phyloP scores from a whole-genome alignment of 2,113 vertebrate species.

The Vireo altiloquus region DNA sequence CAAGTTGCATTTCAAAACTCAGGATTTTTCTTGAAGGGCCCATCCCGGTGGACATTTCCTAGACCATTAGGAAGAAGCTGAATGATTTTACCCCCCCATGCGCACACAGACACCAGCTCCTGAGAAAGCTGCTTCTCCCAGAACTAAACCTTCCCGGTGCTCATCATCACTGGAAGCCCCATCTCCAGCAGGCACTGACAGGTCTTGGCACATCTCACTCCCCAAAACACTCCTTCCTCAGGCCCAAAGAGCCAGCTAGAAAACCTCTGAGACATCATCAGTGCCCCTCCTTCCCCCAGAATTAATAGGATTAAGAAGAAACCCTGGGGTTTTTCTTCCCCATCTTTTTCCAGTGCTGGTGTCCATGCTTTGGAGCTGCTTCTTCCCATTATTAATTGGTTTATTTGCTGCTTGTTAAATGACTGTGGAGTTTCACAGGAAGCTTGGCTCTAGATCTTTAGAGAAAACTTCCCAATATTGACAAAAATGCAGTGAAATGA shows the following conservation, averaged over 20 bases:
- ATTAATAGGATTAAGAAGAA: background rate
- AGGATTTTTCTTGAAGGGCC: constrained; percentile 63
- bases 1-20: constrained; percentile 64
- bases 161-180: background rate
- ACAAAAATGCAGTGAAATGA: background rate
- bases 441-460: background rate
- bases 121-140: background rate
- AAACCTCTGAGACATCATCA: background rate
- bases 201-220: background rate
- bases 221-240: background rate
- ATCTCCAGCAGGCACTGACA: background rate
- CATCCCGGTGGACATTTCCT: constrained; percentile 58
- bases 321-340: background rate
- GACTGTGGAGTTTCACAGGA: background rate
- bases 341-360: background rate
- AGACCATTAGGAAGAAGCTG: background rate
- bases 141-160: background rate
- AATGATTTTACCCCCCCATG: background rate
- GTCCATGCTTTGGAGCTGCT: background rate
- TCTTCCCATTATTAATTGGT: background rate
- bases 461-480: background rate
- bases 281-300: background rate
- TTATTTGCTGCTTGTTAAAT: background rate
- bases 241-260: background rate
- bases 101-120: background rate